These are phyloP conservation scores for Neelides folsomi DNA, from an alignment of 2,888 invertebrate genomes.

Conservation along the genomic window DNA sequence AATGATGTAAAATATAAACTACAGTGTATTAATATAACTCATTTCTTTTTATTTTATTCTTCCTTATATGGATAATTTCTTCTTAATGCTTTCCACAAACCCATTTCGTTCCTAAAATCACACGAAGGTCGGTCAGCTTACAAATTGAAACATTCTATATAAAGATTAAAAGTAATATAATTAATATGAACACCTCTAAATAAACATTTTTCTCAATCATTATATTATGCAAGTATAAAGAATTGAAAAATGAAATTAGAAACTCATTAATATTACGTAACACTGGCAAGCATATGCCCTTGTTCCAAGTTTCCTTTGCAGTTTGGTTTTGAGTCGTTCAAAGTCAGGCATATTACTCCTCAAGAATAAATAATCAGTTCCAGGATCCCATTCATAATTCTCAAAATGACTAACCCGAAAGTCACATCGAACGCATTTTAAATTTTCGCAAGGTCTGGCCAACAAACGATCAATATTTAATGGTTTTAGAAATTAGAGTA, in stretches of 20 bases:
- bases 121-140: constrained; percentile 18
- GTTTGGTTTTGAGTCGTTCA: constrained; percentile 19
- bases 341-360: constrained; percentile 32
- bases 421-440: constrained; percentile 29
- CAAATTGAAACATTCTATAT: constrained; percentile 16
- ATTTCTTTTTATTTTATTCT: no score
- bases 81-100: constrained; percentile 23
- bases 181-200: no score
- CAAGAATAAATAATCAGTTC: constrained; percentile 30
- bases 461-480: constrained; percentile 1
- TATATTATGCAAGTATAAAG: no score
- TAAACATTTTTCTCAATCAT: no score
- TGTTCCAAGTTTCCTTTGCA: constrained; percentile 19
- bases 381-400: constrained; percentile 25
- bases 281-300: constrained; percentile 32
- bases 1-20: no score
- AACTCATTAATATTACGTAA: no score
- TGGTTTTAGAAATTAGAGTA: constrained; percentile 2
- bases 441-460: constrained; percentile 26
- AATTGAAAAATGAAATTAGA: no score
- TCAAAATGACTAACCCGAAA: constrained; percentile 25
- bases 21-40: no score
- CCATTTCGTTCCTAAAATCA: constrained; percentile 24
- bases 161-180: no score
- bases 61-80: no score